Conservation (phyloP, 2,113 vertebrate species). For the Rhegmatorhina hoffmannsi region DNA sequence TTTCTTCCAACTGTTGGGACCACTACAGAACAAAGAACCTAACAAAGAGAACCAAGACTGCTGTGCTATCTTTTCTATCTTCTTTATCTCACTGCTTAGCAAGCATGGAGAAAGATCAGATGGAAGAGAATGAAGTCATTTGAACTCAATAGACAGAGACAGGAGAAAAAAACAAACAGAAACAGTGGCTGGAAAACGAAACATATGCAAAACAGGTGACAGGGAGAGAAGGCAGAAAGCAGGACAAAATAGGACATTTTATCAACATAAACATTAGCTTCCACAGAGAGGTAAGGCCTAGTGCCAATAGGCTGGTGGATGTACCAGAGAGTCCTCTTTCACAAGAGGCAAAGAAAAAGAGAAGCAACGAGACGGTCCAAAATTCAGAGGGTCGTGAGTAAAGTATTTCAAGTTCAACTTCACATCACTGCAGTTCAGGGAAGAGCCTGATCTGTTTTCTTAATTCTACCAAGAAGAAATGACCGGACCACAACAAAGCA, state of each 20-base stretch:
- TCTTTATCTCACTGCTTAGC: not conserved
- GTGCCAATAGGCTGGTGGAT: fast-evolving
- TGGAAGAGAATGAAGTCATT: not conserved
- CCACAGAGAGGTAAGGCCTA: not conserved
- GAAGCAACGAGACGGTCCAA: not conserved
- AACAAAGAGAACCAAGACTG: not conserved
- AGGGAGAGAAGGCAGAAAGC: not conserved
- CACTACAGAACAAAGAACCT: not conserved
- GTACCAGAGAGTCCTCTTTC: not conserved
- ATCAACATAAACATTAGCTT: not conserved
- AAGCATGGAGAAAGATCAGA: not conserved
- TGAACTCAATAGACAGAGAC: not conserved
- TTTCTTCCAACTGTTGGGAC: not conserved
- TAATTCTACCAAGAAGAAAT: not conserved
- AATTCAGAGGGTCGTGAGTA: not conserved
- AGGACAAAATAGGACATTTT: not conserved
- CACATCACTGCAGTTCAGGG: not conserved
- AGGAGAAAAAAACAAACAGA: not conserved
- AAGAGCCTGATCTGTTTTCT: not conserved
- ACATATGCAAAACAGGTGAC: not conserved
- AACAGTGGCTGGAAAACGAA: not conserved
- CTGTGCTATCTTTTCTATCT: not conserved
- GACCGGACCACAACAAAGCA: not conserved
- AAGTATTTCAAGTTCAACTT: not conserved
- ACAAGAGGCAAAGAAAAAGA: not conserved